Evolutionary conservation across 2,797 vertebrate genomes (phyloP).

Genomic region (Sarcoramphus papa): DNA sequence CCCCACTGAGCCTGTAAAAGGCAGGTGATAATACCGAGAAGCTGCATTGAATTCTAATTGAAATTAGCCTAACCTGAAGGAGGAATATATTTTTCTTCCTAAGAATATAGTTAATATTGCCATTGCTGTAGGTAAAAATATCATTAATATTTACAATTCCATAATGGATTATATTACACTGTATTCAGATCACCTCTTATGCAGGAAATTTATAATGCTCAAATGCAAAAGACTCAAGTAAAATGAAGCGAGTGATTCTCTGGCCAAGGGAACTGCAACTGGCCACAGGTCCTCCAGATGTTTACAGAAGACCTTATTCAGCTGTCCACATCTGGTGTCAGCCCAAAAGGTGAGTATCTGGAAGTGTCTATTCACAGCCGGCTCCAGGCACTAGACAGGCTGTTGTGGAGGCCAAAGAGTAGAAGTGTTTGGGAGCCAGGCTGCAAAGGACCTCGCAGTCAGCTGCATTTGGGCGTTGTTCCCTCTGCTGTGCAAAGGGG

Average conservation of each 20-base stretch:
- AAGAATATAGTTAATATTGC: neutral
- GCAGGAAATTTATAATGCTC: neutral
- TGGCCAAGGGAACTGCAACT: neutral
- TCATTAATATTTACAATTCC: neutral
- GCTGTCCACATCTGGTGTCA: neutral
- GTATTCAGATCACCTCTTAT: neutral
- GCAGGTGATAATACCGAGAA: neutral
- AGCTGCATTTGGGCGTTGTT: accelerated
- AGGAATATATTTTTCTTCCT: neutral
- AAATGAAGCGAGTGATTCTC: neutral
- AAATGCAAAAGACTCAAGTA: neutral
- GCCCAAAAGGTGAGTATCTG: neutral
- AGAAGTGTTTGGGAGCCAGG: neutral
- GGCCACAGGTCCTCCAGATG: neutral
- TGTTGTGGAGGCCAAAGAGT: neutral
- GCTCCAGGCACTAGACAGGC: neutral
- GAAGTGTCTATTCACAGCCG: neutral
- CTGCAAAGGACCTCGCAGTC: accelerated
- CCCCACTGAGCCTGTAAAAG: neutral
- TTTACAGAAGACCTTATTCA: neutral
- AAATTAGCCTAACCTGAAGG: neutral
- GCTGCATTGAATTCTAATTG: neutral
- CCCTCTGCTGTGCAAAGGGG: neutral
- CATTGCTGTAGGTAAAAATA: neutral
- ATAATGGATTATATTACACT: neutral